Base-by-base conservation (phyloP, 2,888 invertebrate genomes). In the Camponotus fellah region DNA sequence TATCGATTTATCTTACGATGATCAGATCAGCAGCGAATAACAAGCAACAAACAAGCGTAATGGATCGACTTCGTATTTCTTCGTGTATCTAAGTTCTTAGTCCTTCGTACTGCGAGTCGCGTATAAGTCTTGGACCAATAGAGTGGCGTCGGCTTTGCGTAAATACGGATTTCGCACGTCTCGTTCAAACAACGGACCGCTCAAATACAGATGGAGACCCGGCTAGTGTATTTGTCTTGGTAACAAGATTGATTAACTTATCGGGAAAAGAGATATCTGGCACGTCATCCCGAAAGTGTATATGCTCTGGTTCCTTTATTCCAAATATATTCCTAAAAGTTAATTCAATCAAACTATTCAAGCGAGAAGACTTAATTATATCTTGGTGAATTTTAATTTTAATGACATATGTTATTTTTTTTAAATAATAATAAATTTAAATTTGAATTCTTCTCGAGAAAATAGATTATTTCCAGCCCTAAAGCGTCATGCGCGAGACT, bases 141-240 rank as follows among this genome's bases (percentile, higher is more conserved):
- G 87, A 91, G 88, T 89, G 85, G 88, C 89, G 90, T 87, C 86
- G 86, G 91, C 93, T 94, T 94, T 92, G 90, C 93, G 94, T 93
- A 95, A 94, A 95, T 94, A 94, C 93, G 92, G 94, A 95, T 94
- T 94, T 94, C 92, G 92, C 93, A 93, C 94, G 92, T 89, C 89
- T 91, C 92, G 93, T 93, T 94, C 92, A 95, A 95, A 94, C 93
- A 95, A 91, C 72, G 91, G 90, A 88, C 89, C 92, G 93, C 92
- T 93, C 93, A 94, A 95, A 94, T 94, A 94, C 95, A 95, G 94
- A 95, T 94, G 95, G 94, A 94, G 93, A 92, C 93, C 91, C 88
- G 81, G 86, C 76, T 85, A 90, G 89, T 91, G 89, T 93, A 92
- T 94, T 94, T 94, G 88, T 92, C 87, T 87, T 86, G 90, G 88